Evolutionary conservation across 2,797 vertebrate species (phyloP), one percentile per base, ranked within the genome.

Genomic region (Sarcophilus harrisii): DNA sequence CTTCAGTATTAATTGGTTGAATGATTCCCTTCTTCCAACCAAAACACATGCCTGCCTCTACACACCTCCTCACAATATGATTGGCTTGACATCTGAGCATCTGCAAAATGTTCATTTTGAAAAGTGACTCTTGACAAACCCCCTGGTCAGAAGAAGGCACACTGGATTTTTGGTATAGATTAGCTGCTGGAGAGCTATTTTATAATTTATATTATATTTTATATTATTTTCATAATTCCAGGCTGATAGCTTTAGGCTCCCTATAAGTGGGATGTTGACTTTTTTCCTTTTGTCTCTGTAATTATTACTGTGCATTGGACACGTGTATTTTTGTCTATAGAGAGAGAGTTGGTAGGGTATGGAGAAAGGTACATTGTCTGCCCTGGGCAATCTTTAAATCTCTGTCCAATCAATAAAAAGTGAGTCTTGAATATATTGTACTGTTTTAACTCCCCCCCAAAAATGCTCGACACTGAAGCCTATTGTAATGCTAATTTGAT

Each of bases 1-100:
- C 90, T 96, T 96, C 96, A 94, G 91, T 93, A 96, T 97, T 98
- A 96, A 98, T 97, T 96, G 96, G 96, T 96, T 96, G 93, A 73
- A 93, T 45, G 18, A 38, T 90, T 96, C 93, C 81, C 96, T 94
- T 62, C 30, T 97, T 97, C 97, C 97, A 97, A 97, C 94, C 97
- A 96, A 97, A 97, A 97, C 97, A 97, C 97, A 94, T 93, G 97
- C 94, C 95, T 0, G 90, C 92, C 81, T 97, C 97, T 73, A 27
- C 73, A 24, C 73, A 45, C 38, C 73, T 49, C 95, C 38, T 92
- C 5, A 24, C 97, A 97, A 95, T 97, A 96, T 96, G 96, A 94
- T 81, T 59, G 45, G 94, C 95, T 95, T 97, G 97, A 96, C 97
- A 45, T 96, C 92, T 73, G 96, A 95, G 95, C 94, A 24, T 94